Conservation (phyloP, 1,140 invertebrate species). For the Pentalonia nigronervosa region DNA sequence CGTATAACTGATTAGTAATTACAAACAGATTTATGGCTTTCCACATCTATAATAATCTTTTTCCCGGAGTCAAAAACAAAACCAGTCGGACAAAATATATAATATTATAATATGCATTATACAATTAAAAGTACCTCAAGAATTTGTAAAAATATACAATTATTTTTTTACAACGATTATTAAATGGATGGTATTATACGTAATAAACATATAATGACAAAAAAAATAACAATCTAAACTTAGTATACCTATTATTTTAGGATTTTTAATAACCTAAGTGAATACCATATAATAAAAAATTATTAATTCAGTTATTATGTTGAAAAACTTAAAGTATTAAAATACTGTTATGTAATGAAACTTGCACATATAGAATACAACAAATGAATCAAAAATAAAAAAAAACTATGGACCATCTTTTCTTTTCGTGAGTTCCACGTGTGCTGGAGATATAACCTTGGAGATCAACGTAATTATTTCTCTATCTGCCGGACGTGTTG, state of each 20-base stretch:
- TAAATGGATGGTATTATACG: not conserved
- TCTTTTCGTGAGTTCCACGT: not conserved
- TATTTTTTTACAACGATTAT: too few species aligned
- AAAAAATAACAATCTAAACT: not conserved
- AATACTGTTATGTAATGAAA: not conserved
- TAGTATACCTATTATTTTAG: not conserved
- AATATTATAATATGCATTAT: not conserved
- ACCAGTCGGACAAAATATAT: not conserved
- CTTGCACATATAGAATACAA: not conserved
- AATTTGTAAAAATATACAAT: not conserved
- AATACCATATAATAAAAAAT: not conserved
- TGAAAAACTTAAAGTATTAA: not conserved
- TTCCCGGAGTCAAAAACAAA: not conserved
- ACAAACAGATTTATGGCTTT: not conserved
- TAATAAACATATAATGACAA: not conserved
- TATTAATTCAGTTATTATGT: not conserved
- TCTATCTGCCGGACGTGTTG: constrained; percentile 3
- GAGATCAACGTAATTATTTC: constrained; percentile 20
- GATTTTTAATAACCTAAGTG: not conserved
- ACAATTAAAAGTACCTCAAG: not conserved
- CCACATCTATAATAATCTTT: not conserved
- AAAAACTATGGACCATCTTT: not conserved
- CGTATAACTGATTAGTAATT: not conserved
- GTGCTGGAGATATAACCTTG: not conserved
- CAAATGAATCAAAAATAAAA: not conserved